Evolutionary conservation across 1,140 invertebrate species (phyloP), one percentile per base, ranked within the genome.

Genomic region (Leucophenga varia): DNA sequence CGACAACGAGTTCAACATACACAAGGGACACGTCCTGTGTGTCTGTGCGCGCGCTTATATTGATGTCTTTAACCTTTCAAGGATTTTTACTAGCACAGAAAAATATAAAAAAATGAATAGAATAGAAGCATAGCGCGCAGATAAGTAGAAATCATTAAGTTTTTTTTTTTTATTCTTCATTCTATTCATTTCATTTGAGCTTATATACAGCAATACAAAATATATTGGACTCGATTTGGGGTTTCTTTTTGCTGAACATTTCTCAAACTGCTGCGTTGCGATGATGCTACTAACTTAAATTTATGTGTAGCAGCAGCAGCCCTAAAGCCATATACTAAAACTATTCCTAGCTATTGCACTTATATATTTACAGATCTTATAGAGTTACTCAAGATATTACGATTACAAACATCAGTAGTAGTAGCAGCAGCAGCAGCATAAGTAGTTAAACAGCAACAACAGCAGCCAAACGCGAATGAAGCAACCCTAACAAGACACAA

Each of bases 11-110:
- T 37, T 45, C 39, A 17, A 28, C 25, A 28, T 7, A 6, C 6
- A 28, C 25, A 12, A 28, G 6, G 6, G 25, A 28, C 25, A 28
- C 25, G 25, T 28, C 12, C 6, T 7, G 25, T 6, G 12, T 12
- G 25, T 28, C 31, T 21, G 47, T 43, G 20, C 40, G 21, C 21
- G 53, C 60, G 64, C 64, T 59, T 68, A 64, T 57, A 49, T 60
- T 57, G 55, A 55, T 65, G 64, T 68, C 64, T 68, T 68, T 68
- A 68, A 68, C 64, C 64, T 68, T 68, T 68, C 64, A 68, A 68
- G 64, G 64, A 68, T 68, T 61, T 68, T 37, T 14, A 35, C 14
- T 19, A 32, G 34, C 43, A n/a, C 16, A n/a, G 32, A 28, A 28
- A 28, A 12, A 28, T 28, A 28, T 28, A 28, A 7, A 28, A 6